These are phyloP conservation scores for Myripristis jacobus DNA, from an alignment of 2,797 vertebrate genomes.

Conservation along the genomic window DNA sequence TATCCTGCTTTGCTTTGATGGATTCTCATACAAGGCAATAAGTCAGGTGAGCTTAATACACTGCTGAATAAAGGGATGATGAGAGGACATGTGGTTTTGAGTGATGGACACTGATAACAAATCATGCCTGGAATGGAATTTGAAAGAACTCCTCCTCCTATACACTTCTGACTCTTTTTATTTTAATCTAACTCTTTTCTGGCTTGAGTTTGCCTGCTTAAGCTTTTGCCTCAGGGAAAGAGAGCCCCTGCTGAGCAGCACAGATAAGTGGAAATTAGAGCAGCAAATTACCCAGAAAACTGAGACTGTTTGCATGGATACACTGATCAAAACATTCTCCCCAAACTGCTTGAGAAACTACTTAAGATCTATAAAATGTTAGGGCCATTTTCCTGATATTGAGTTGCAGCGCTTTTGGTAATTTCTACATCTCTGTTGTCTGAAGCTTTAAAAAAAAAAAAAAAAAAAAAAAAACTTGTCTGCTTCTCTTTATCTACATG, in stretches of 20 bases:
- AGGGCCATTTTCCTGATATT: no score
- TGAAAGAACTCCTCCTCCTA: constrained; percentile 3
- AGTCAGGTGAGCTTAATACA: constrained; percentile 23
- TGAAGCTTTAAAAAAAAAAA: background rate
- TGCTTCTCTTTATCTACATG: no score
- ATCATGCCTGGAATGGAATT: constrained; percentile 8
- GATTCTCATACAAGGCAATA: background rate
- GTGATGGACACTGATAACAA: constrained; percentile 2
- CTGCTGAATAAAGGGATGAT: background rate
- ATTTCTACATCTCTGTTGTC: no score
- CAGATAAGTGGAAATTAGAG: constrained; percentile 25
- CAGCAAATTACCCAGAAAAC: constrained; percentile 12
- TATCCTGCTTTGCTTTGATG: background rate
- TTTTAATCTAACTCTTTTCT: constrained; percentile 30
- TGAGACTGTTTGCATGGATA: background rate
- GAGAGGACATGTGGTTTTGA: background rate
- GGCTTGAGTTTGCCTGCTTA: constrained; percentile 10
- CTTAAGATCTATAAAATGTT: background rate
- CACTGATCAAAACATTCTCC: background rate
- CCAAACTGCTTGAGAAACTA: no score
- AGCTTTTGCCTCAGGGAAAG: background rate
- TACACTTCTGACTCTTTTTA: constrained; percentile 11
- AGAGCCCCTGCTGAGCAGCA: background rate
- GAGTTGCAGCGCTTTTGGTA: no score
- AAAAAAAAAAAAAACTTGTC: no score